Conservation (phyloP, 2,888 invertebrate genomes). For the Pterostichus madidus region DNA sequence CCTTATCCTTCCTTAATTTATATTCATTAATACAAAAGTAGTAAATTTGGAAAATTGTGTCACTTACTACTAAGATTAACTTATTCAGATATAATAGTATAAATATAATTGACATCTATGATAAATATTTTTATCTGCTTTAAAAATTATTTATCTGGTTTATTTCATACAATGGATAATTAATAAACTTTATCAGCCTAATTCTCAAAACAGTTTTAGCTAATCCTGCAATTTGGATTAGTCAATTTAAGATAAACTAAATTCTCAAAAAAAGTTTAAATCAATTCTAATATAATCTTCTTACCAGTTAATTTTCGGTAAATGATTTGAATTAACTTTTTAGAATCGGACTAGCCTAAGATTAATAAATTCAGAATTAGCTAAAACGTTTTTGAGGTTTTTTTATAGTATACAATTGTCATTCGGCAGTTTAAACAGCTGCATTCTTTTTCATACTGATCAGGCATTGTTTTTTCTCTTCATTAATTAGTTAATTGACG, state of each 20-base stretch:
- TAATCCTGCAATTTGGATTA: too few species aligned
- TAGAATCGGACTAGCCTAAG: too few species aligned
- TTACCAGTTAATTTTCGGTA: too few species aligned
- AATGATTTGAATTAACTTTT: too few species aligned
- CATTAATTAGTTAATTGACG: not conserved
- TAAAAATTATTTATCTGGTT: conserved; percentile 6
- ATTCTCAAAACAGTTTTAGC: too few species aligned
- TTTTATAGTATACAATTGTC: not conserved
- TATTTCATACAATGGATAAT: conserved; percentile 7
- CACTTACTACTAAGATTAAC: conserved; percentile 8
- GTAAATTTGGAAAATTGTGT: conserved; percentile 29
- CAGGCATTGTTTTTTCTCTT: not conserved
- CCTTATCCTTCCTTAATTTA: not conserved
- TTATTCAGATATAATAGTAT: not conserved
- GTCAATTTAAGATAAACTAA: too few species aligned
- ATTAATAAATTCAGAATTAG: too few species aligned
- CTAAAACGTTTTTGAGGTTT: not conserved
- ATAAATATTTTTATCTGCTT: conserved; percentile 5
- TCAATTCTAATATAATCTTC: too few species aligned
- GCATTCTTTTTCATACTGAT: not conserved
- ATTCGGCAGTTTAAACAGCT: conserved; percentile 6
- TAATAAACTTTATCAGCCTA: too few species aligned
- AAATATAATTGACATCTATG: conserved; percentile 33
- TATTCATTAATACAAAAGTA: conserved; percentile 10
- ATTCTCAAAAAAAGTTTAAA: too few species aligned